These are phyloP conservation scores for Cryptoprocta ferox DNA, from an alignment of 2,797 vertebrate species.

Conservation along the genomic window DNA sequence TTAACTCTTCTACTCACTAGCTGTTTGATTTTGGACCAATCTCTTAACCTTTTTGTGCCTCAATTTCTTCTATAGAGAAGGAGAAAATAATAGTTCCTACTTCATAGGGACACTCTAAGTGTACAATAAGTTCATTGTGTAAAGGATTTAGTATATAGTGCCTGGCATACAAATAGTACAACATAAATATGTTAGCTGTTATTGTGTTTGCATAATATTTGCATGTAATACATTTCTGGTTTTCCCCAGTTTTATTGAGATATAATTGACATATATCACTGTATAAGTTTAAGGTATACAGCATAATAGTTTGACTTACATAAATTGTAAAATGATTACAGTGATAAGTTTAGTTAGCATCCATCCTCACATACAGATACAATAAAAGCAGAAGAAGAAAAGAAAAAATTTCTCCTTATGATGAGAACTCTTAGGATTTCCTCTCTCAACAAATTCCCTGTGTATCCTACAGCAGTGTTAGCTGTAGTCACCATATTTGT, in stretches of 20 bases:
- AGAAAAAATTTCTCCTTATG: neutral
- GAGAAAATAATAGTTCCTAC: neutral
- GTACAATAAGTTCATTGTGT: neutral
- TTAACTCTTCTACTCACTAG: neutral
- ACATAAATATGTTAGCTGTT: constrained; percentile 3
- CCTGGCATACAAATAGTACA: neutral
- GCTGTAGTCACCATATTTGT: neutral
- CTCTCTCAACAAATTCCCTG: neutral
- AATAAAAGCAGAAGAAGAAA: neutral
- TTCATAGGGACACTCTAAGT: neutral
- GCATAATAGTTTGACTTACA: neutral
- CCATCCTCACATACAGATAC: neutral
- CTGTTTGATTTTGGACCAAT: neutral
- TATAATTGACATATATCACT: neutral
- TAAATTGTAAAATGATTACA: neutral
- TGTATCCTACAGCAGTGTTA: neutral
- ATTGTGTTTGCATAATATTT: neutral
- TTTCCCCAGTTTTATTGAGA: neutral
- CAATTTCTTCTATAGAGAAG: neutral
- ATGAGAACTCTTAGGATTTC: neutral
- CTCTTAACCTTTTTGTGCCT: neutral
- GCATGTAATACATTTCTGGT: neutral
- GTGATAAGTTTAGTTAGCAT: neutral
- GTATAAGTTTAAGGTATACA: neutral
- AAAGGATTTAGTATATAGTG: neutral